These are phyloP conservation scores for Eulemur macaco DNA, from an alignment of 2,113 vertebrate genomes.

Conservation along the genomic window DNA sequence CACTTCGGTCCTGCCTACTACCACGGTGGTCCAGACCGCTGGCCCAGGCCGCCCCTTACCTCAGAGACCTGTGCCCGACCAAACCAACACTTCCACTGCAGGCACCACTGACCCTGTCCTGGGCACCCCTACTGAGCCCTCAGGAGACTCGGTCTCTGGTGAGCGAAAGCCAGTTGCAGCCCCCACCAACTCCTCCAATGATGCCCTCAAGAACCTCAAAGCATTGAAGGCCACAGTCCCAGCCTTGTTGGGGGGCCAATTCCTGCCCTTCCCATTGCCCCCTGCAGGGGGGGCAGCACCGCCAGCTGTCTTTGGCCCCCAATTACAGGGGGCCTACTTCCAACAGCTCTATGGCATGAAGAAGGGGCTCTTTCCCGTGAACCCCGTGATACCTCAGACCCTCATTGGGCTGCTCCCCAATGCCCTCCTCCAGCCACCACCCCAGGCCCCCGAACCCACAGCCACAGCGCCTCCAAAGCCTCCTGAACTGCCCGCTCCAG, in stretches of 20 bases:
- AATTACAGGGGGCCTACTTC: slow-evolving; percentile 83
- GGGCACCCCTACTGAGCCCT: slow-evolving; percentile 48
- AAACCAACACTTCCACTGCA: slow-evolving; percentile 57
- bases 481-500: slow-evolving; percentile 57
- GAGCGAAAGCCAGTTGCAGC: slow-evolving; percentile 63
- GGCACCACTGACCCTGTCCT: slow-evolving; percentile 55
- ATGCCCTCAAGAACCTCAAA: slow-evolving; percentile 81
- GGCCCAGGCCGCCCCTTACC: slow-evolving; percentile 76
- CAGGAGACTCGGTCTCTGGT: slow-evolving; percentile 66
- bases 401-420: slow-evolving; percentile 84
- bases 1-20: slow-evolving; percentile 76
- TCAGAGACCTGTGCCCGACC: slow-evolving; percentile 70
- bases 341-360: slow-evolving; percentile 85
- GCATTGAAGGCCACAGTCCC: slow-evolving; percentile 80
- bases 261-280: slow-evolving; percentile 82
- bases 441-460: slow-evolving; percentile 72
- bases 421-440: slow-evolving; percentile 77
- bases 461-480: slow-evolving; percentile 71
- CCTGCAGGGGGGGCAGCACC: slow-evolving; percentile 70
- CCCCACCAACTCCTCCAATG: slow-evolving; percentile 71
- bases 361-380: slow-evolving; percentile 84
- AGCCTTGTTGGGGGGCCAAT: slow-evolving; percentile 81
- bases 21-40: slow-evolving; percentile 72
- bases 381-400: slow-evolving; percentile 85
- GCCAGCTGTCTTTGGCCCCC: slow-evolving; percentile 81